Conservation (phyloP, 1,140 invertebrate species). For the Sycophaga agraensis region DNA sequence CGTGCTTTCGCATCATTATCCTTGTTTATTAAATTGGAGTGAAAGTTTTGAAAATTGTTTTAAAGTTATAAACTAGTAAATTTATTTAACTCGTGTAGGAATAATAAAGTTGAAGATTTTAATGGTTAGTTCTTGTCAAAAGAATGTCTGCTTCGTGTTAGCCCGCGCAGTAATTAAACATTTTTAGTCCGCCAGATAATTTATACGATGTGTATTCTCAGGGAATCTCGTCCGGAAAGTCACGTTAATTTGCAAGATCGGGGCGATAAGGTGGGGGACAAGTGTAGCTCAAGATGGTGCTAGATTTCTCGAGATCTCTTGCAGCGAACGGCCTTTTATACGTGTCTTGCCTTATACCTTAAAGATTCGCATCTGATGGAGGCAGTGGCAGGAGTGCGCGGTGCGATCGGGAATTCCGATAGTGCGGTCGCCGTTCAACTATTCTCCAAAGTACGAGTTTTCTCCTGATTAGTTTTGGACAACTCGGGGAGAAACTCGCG, state of each 20-base stretch:
- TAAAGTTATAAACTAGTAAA: no score
- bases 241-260: constrained; percentile 31
- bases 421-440: constrained; percentile 8
- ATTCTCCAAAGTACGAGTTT: constrained; percentile 10
- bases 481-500: constrained; percentile 15
- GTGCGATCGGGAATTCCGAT: constrained; percentile 14
- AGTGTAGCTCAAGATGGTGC: constrained; percentile 33
- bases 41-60: no score
- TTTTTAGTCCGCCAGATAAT: constrained; percentile 21
- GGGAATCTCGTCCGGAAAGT: constrained; percentile 20
- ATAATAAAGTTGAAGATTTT: constrained; percentile 7
- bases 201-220: constrained; percentile 14
- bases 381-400: background rate
- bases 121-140: background rate
- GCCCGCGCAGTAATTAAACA: constrained; percentile 13
- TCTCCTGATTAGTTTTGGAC: constrained; percentile 30
- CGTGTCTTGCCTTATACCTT: constrained; percentile 12
- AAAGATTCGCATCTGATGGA: constrained; percentile 26
- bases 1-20: no score
- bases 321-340: constrained; percentile 20
- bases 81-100: no score
- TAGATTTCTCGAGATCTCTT: constrained; percentile 17
- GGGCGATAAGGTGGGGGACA: constrained; percentile 21
- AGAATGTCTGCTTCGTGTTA: background rate
- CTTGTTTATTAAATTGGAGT: no score